phyloP scores from a whole-genome alignment of 2,113 vertebrate species.

The Tylochromis polylepis region DNA sequence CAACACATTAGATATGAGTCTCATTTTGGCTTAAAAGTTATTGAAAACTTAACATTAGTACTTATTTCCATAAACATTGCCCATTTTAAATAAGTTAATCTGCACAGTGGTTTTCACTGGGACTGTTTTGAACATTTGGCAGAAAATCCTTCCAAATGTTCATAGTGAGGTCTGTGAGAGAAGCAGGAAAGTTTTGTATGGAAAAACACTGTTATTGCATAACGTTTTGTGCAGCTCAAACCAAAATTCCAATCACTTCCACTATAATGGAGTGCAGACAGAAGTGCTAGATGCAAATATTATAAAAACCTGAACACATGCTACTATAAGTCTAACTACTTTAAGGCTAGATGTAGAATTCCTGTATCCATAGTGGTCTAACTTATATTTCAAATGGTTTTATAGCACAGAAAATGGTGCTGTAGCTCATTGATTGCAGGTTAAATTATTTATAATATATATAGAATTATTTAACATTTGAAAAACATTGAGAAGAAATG shows the following conservation, averaged over 20 bases:
- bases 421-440: neutral
- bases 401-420: neutral
- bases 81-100: neutral
- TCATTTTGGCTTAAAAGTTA: neutral
- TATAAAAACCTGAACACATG: neutral
- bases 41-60: neutral
- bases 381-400: neutral
- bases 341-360: neutral
- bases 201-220: neutral
- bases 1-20: neutral
- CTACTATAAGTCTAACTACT: neutral
- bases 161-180: neutral
- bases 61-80: neutral
- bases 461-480: neutral
- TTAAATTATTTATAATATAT: too few relatives aligned
- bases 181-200: rapidly evolving
- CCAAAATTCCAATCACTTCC: neutral
- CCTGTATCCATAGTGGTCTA: neutral
- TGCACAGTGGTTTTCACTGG: neutral
- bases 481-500: neutral
- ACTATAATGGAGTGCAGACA: neutral
- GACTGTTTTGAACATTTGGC: neutral
- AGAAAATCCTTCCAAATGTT: neutral
- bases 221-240: neutral
- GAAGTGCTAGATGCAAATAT: neutral